A percentile compares a stretch with the other conserved stretches of the same genome.
These are phyloP conservation scores for Hormiphora californensis DNA, from an alignment of 37 sponge, comb jelly and placozoan species.

Conservation along the genomic window DNA sequence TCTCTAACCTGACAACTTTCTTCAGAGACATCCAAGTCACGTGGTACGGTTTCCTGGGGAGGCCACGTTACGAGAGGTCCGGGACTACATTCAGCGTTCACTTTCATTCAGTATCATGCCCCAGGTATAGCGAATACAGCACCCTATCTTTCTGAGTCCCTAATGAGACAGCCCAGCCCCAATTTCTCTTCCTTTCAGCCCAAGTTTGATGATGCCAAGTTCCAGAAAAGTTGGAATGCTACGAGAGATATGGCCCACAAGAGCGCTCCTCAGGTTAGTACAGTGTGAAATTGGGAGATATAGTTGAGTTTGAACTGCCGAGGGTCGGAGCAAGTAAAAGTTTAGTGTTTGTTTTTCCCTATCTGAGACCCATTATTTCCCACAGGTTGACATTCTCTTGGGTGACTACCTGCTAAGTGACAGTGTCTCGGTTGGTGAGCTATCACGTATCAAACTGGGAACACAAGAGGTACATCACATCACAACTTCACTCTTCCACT, in stretches of 20 bases:
- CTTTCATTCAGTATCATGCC: no score
- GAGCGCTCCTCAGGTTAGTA: slow-evolving; percentile 16
- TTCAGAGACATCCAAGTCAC: slow-evolving; percentile 26
- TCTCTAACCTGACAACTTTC: not conserved
- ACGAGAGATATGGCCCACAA: not conserved
- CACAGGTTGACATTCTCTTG: slow-evolving; percentile 23
- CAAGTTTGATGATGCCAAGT: slow-evolving; percentile 29
- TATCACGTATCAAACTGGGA: slow-evolving; percentile 23
- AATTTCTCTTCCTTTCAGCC: no score
- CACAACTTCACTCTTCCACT: no score
- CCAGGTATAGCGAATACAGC: no score
- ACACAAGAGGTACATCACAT: not conserved
- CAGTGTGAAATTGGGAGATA: no score
- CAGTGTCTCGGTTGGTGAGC: not conserved
- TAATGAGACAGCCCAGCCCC: no score
- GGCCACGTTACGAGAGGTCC: not conserved
- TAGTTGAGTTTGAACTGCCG: no score
- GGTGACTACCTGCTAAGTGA: slow-evolving; percentile 41
- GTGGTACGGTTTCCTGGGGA: slow-evolving; percentile 41
- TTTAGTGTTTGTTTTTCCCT: not conserved
- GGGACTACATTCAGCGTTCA: slow-evolving; percentile 4
- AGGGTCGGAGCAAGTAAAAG: not conserved
- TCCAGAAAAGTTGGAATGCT: slow-evolving; percentile 14
- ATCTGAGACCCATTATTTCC: not conserved
- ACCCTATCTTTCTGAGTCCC: no score